These are phyloP conservation scores for Pipistrellus pipistrellus DNA, from an alignment of 2,797 vertebrate species.

Conservation along the genomic window DNA sequence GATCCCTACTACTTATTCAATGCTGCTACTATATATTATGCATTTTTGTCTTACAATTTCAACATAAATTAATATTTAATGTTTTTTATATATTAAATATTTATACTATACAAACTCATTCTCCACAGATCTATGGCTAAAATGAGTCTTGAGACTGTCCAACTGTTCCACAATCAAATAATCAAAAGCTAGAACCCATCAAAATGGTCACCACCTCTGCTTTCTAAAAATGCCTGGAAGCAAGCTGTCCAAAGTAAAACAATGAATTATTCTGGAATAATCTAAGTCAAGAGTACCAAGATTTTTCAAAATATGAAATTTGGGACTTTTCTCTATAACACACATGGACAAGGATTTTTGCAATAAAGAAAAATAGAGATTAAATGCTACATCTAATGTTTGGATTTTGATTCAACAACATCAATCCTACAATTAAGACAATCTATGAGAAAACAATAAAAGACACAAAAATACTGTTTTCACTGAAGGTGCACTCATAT, in stretches of 20 bases:
- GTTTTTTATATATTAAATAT: conserved; percentile 78
- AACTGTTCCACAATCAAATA: conserved; percentile 21
- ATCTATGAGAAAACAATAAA: neutral
- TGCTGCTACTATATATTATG: neutral
- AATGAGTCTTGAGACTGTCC: neutral
- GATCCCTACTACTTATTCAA: neutral
- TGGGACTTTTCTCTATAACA: neutral
- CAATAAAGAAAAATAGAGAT: neutral
- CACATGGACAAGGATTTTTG: neutral
- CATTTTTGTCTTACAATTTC: conserved; percentile 69
- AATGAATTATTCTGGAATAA: neutral
- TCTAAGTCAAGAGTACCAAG: neutral
- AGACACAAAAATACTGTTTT: neutral
- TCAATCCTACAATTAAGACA: neutral
- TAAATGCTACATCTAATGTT: neutral
- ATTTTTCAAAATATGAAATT: neutral
- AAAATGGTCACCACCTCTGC: neutral
- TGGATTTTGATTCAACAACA: conserved; percentile 43
- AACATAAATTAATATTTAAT: conserved; percentile 81
- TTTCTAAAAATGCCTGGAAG: conserved; percentile 27
- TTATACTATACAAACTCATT: conserved; percentile 64
- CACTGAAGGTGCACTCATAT: neutral
- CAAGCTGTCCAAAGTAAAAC: neutral
- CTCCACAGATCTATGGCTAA: conserved; percentile 51
- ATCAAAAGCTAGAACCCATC: conserved; percentile 28